These are phyloP conservation scores for Caenorhabditis becei DNA, from an alignment of 2,888 invertebrate genomes.

Conservation along the genomic window DNA sequence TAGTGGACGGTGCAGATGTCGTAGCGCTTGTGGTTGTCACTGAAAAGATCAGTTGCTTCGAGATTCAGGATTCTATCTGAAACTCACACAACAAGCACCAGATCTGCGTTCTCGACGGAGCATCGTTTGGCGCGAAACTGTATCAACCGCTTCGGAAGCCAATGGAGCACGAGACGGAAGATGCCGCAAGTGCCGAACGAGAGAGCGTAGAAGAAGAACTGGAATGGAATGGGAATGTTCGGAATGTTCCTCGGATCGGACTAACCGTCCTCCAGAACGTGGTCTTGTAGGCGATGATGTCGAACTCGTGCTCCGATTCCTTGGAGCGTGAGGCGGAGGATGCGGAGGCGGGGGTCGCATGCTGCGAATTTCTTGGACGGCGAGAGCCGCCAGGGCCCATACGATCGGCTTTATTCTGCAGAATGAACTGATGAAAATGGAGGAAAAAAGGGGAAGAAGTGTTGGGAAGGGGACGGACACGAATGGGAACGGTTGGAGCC, in stretches of 20 bases:
- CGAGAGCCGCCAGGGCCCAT: conserved; percentile 66
- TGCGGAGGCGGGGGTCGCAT: conserved; percentile 57
- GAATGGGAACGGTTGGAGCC: no score
- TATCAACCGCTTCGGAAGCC: conserved; percentile 72
- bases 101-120: conserved; percentile 72
- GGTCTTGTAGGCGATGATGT: conserved; percentile 48
- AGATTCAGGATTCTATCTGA: not conserved
- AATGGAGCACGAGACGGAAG: conserved; percentile 79
- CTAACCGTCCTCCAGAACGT: conserved; percentile 56
- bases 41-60: conserved; percentile 31
- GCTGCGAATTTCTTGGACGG: conserved; percentile 59
- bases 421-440: not conserved
- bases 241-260: no score
- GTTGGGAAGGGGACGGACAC: no score
- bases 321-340: conserved; percentile 38
- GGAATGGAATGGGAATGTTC: conserved; percentile 9
- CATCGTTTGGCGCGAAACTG: conserved; percentile 68
- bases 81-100: conserved; percentile 75
- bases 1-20: conserved; percentile 52
- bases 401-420: conserved; percentile 64
- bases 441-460: not conserved
- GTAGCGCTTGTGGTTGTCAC: conserved; percentile 62
- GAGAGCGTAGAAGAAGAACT: conserved; percentile 65
- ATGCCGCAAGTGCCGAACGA: conserved; percentile 75
- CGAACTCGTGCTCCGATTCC: conserved; percentile 44